Base-by-base conservation (phyloP, 2,113 vertebrate species). In the Spea multiplicata region DNA sequence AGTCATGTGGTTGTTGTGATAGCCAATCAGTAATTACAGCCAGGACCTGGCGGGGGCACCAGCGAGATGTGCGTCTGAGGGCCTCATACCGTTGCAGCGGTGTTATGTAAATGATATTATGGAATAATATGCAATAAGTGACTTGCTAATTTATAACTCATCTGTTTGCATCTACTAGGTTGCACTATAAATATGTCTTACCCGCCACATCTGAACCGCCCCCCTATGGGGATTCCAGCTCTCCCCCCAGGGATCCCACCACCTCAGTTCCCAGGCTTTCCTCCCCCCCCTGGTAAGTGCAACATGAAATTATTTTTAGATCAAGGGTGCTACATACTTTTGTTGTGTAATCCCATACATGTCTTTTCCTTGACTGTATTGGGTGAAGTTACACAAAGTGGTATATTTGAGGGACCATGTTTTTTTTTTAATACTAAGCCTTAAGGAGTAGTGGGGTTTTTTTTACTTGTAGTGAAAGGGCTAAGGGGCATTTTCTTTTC, bases 131-230 rank as follows among this genome's bases (percentile, higher is more conserved):
- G 30, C 30, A 30, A 30, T 30, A 30, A 30, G 30, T 30, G 30
- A 30, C 30, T 30, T 30, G 1, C 1, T 30, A 30, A 30, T 30
- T 30, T 30, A 30, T 30, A 30, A 30, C 30, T 30, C 30, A 30
- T 30, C 30, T 30, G 1, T 30, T 30, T 30, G 71, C 68, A 81
- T 77, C 88, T 71, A 59, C 73, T 80, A 98, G 97, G 93, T 92
- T 84, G 83, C 84, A 86, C 88, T 81, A 83, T 83, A 86, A 95
- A 86, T 86, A 99, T 98, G 97, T 98, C 96, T 78, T 99, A 96
- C 68, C 97, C 96, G 81, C 97, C 97, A 86, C 96, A 99, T 88
- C 91, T 99, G 85, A 98, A 97, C 91, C 96, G 97, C 83, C 94
- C 96, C 84, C 94, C 94, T 4, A 94, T 95, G 89, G 94, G 94